A percentile compares a stretch with the other conserved stretches of the same genome.
Conservation (phyloP, 2,113 vertebrate species). For the Microtus ochrogaster region DNA sequence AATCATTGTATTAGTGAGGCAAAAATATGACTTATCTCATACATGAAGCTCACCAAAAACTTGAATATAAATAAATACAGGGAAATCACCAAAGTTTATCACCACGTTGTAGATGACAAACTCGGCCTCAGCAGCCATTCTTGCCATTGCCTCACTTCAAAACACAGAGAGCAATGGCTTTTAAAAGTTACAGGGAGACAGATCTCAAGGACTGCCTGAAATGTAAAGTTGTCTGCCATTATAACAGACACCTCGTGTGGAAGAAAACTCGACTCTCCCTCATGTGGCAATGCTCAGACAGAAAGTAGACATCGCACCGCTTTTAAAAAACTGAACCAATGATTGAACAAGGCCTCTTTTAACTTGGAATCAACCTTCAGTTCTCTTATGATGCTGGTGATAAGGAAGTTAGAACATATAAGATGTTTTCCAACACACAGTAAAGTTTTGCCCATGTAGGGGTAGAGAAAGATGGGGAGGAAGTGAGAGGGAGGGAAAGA, state of each 20-base stretch:
- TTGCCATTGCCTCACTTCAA: not conserved
- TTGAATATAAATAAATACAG: not conserved
- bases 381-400: not conserved
- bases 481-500: not conserved
- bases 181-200: not conserved
- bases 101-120: not conserved
- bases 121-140: not conserved
- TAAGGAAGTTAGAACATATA: not conserved
- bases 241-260: not conserved
- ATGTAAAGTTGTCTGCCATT: not conserved
- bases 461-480: too few species aligned
- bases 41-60: not conserved
- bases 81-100: not conserved
- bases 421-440: not conserved
- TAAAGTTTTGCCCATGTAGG: constrained; percentile 15
- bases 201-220: not conserved
- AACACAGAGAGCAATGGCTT: not conserved
- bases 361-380: not conserved
- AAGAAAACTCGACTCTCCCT: not conserved
- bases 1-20: not conserved
- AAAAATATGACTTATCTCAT: not conserved
- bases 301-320: not conserved
- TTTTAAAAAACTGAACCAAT: constrained; percentile 8
- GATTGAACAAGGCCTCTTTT: not conserved
- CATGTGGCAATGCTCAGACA: not conserved